Percentiles rank a stretch among this genome's conserved stretches.
phyloP scores from a whole-genome alignment of 2,113 vertebrate species.

The Erythrocercus mccallii region DNA sequence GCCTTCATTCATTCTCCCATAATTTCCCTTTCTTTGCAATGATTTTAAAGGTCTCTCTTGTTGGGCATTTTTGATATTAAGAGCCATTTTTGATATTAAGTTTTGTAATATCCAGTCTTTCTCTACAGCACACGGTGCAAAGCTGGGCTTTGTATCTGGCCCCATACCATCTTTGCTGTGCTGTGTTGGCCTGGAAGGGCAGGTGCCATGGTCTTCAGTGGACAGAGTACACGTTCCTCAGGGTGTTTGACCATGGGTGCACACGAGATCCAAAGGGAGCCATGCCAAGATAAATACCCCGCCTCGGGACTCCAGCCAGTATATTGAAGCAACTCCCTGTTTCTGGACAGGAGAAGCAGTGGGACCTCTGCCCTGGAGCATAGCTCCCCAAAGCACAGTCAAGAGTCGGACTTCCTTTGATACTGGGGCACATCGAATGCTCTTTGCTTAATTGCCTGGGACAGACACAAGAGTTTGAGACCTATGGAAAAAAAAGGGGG shows the following conservation, averaged over 20 bases:
- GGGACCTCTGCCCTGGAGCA: not conserved
- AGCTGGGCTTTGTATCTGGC: not conserved
- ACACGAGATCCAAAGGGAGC: not conserved
- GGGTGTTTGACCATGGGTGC: not conserved
- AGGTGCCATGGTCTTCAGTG: not conserved
- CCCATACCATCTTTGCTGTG: not conserved
- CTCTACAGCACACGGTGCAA: not conserved
- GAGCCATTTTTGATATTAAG: no score
- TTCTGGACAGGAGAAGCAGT: not conserved
- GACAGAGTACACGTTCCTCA: not conserved
- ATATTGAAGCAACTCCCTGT: not conserved
- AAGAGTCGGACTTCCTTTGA: not conserved
- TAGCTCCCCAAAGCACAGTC: not conserved
- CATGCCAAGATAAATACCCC: not conserved
- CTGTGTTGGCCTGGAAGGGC: not conserved
- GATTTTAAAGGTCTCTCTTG: not conserved
- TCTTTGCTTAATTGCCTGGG: not conserved
- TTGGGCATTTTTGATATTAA: not conserved
- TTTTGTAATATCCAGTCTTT: not conserved
- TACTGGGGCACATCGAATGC: accelerated
- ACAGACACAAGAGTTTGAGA: not conserved
- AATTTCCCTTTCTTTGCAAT: not conserved
- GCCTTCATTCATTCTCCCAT: not conserved
- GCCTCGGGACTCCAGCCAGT: not conserved
- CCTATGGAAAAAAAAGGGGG: not conserved